Base-by-base conservation (phyloP, 2,888 invertebrate genomes). In the Diplazon laetatorius region DNA sequence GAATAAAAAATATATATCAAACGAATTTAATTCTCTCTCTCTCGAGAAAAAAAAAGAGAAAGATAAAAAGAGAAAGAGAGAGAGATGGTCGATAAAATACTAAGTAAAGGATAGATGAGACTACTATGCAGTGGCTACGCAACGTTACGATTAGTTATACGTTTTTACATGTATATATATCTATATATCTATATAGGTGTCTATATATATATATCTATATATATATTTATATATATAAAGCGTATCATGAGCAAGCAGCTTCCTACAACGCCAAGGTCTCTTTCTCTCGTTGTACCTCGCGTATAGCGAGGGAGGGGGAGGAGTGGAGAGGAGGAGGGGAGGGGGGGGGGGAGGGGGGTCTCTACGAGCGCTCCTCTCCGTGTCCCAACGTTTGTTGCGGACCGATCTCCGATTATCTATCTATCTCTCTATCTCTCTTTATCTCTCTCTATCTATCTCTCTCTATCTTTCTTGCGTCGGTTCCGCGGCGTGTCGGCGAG, bases 401-500 rank as follows among this genome's bases (percentile, higher is more conserved):
- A 70, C 62, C 78, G 78, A 78, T n/a, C n/a, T 78, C 78, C 78
- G 78, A 78, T 78, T 78, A 78, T 71, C 78, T 78, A 74, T 78
- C n/a, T n/a, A n/a, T n/a, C n/a, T n/a, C n/a, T n/a, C n/a, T n/a
- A n/a, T n/a, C n/a, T n/a, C n/a, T n/a, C n/a, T n/a, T n/a, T n/a
- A n/a, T n/a, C n/a, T n/a, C n/a, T n/a, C n/a, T n/a, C n/a, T n/a
- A n/a, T n/a, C n/a, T n/a, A n/a, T n/a, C n/a, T n/a, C n/a, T n/a
- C n/a, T n/a, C n/a, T n/a, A n/a, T n/a, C n/a, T n/a, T n/a, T n/a
- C n/a, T n/a, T n/a, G n/a, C 70, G 69, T 78, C 60, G 73, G 80
- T n/a, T n/a, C n/a, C 82, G 75, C 80, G 70, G 82, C 77, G 80
- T 82, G 84, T 82, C 81, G 82, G 81, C 82, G 82, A 84, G 87